A percentile compares a stretch with the other conserved stretches of the same genome.
These are phyloP conservation scores for Heliothis virescens DNA, from an alignment of 1,140 invertebrate species.

Conservation along the genomic window DNA sequence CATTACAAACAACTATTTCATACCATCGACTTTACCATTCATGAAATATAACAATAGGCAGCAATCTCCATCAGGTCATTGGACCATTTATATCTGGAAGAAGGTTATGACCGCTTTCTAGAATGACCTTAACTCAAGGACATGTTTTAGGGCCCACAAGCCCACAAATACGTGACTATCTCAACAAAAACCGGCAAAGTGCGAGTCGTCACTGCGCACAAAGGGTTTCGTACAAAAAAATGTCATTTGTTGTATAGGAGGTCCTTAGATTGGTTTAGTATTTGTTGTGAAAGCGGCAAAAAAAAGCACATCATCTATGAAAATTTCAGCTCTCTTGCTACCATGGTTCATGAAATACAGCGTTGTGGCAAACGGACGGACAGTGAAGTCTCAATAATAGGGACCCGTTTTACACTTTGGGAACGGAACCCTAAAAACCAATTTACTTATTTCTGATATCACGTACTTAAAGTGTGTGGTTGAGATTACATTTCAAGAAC, in stretches of 20 bases:
- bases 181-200: too few species aligned
- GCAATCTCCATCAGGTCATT: conserved; percentile 30
- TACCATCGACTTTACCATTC: neutral
- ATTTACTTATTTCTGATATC: conserved; percentile 16
- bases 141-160: conserved; percentile 23
- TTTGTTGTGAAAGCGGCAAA: too few species aligned
- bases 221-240: too few species aligned
- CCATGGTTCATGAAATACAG: too few species aligned
- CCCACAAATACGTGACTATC: conserved; percentile 33
- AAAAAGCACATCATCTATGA: too few species aligned
- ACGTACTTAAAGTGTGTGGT: conserved; percentile 28
- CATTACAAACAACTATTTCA: neutral
- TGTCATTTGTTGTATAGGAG: too few species aligned
- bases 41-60: conserved; percentile 1
- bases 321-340: too few species aligned
- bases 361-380: too few species aligned
- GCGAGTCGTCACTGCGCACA: too few species aligned
- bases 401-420: too few species aligned
- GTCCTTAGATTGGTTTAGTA: too few species aligned
- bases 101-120: conserved; percentile 26
- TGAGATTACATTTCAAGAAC: conserved; percentile 29
- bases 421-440: neutral
- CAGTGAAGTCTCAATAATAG: too few species aligned
- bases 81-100: conserved; percentile 1
- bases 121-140: conserved; percentile 22